These are phyloP conservation scores for Drosophila pallidifrons DNA, from an alignment of 1,140 invertebrate species.

Conservation along the genomic window DNA sequence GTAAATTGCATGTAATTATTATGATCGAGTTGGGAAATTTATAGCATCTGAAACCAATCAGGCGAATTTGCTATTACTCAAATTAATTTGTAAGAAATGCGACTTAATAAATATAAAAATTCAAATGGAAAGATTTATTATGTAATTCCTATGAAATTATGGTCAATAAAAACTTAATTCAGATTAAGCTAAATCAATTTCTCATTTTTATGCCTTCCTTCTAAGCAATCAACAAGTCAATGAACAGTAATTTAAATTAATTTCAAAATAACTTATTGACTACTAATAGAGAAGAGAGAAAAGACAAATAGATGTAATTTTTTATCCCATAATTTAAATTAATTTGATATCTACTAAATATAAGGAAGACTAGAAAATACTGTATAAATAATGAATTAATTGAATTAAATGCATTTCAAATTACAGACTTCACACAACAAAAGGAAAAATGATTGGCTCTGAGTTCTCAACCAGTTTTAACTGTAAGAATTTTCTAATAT, in stretches of 20 bases:
- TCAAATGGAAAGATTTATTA: too few species aligned
- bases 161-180: too few species aligned
- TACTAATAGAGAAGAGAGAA: not conserved
- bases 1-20: slow-evolving; percentile 55
- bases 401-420: too few species aligned
- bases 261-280: not conserved
- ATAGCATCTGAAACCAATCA: slow-evolving; percentile 13
- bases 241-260: not conserved
- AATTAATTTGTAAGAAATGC: not conserved
- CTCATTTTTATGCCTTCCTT: not conserved
- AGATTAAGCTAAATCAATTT: too few species aligned
- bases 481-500: too few species aligned
- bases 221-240: not conserved
- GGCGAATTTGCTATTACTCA: not conserved
- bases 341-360: too few species aligned
- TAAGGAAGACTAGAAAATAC: too few species aligned
- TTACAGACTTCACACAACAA: too few species aligned
- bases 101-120: too few species aligned
- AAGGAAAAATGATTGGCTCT: too few species aligned
- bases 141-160: not conserved
- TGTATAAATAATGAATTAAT: too few species aligned
- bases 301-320: not conserved
- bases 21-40: slow-evolving; percentile 27
- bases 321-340: not conserved
- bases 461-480: too few species aligned